Evolutionary conservation across 2,888 invertebrate species (phyloP).

Genomic region (Meghimatium bilineatum): DNA sequence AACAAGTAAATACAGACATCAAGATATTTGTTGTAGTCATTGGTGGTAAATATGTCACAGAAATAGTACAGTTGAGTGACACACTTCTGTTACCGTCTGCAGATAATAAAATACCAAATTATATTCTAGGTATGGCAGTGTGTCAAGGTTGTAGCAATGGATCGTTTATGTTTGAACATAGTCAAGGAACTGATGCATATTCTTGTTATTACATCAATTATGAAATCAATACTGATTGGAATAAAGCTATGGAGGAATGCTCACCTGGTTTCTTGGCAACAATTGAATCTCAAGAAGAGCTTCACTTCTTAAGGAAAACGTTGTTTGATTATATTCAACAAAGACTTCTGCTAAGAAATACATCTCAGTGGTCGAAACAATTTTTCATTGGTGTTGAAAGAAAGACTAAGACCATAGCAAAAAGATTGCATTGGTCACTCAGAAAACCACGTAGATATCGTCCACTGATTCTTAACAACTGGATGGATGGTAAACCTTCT

Average conservation of each 20-base stretch:
- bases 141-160: background rate
- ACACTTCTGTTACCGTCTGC: background rate
- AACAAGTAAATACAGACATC: background rate
- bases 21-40: background rate
- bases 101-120: background rate
- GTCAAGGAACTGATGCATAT: background rate
- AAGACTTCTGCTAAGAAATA: background rate
- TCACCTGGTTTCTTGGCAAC: background rate
- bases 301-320: background rate
- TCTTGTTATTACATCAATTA: background rate
- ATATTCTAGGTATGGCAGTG: background rate
- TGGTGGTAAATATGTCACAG: background rate
- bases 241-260: background rate
- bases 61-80: background rate
- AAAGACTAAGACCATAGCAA: background rate
- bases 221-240: background rate
- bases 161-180: background rate
- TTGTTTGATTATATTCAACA: background rate
- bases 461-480: background rate
- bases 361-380: background rate
- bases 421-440: slow-evolving; percentile 75
- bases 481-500: background rate
- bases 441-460: background rate
- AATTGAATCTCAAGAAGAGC: background rate
- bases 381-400: background rate